Percentiles rank a stretch among this genome's conserved stretches.
phyloP scores from a whole-genome alignment of 2,797 vertebrate species.

The Gephyroberyx darwinii region DNA sequence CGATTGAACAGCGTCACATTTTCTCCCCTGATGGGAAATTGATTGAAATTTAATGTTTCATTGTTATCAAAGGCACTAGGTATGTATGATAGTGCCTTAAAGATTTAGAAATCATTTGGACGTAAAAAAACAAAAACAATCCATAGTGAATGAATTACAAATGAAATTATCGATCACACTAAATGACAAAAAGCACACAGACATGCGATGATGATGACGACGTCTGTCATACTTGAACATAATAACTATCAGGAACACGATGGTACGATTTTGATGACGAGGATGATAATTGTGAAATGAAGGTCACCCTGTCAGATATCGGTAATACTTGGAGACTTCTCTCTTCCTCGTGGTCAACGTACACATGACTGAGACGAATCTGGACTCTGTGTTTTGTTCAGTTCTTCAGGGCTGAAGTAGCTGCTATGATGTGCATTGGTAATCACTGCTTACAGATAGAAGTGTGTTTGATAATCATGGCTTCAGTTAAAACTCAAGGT shows the following conservation, averaged over 20 bases:
- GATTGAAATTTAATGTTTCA: slow-evolving; percentile 2
- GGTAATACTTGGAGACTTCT: no score
- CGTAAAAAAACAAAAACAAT: no score
- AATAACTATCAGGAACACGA: background rate
- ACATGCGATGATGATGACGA: background rate
- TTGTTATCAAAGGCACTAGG: slow-evolving; percentile 3
- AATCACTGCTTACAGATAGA: background rate
- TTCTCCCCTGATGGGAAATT: background rate
- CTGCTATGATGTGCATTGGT: background rate
- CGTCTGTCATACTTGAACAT: background rate
- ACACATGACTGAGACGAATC: background rate
- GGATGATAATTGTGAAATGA: no score
- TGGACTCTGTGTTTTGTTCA: background rate
- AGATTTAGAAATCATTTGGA: slow-evolving; percentile 8
- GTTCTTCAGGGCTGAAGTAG: background rate
- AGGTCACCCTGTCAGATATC: no score
- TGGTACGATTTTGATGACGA: background rate
- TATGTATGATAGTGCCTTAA: slow-evolving; percentile 17
- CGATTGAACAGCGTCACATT: background rate
- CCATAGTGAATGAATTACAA: slow-evolving; percentile 1
- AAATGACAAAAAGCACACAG: slow-evolving; percentile 18
- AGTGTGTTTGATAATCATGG: background rate
- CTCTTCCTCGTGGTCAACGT: background rate
- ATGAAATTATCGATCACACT: background rate
- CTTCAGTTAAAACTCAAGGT: slow-evolving; percentile 2